These are phyloP conservation scores for Ferdinandea cuprea DNA, from an alignment of 2,888 invertebrate species.

Conservation along the genomic window DNA sequence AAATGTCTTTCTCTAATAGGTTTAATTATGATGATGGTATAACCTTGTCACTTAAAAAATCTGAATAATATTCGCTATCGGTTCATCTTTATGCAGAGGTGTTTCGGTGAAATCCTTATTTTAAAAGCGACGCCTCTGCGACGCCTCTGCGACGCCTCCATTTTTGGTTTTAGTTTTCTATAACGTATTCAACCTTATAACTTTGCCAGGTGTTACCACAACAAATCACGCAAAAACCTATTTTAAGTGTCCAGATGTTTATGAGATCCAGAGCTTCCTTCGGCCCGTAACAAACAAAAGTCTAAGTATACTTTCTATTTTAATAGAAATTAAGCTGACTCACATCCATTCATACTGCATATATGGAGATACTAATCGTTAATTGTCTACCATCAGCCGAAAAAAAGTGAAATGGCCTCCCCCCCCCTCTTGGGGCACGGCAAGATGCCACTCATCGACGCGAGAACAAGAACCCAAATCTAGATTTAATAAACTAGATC, in stretches of 20 bases:
- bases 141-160: no score
- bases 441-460: conserved; percentile 1
- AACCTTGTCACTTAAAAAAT: no score
- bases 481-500: conserved; percentile 58
- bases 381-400: conserved; percentile 49
- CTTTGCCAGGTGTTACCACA: no score
- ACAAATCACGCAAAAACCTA: not conserved
- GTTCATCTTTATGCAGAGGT: no score
- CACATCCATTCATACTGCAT: conserved; percentile 27
- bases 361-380: conserved; percentile 44
- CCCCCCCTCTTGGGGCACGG: conserved; percentile 1
- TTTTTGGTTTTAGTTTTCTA: no score
- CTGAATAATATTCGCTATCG: no score
- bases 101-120: no score
- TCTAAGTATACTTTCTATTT: conserved; percentile 56
- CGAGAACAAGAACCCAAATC: conserved; percentile 35
- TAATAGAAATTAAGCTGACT: conserved; percentile 41
- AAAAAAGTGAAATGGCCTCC: conserved; percentile 62
- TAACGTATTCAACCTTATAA: no score
- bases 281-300: conserved; percentile 1
- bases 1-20: no score
- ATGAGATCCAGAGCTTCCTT: conserved; percentile 20
- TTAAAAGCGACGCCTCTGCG: no score
- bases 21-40: no score
- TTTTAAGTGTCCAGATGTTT: conserved; percentile 8